Conservation (phyloP, 2,113 vertebrate species). For the Sinosuthora webbiana region DNA sequence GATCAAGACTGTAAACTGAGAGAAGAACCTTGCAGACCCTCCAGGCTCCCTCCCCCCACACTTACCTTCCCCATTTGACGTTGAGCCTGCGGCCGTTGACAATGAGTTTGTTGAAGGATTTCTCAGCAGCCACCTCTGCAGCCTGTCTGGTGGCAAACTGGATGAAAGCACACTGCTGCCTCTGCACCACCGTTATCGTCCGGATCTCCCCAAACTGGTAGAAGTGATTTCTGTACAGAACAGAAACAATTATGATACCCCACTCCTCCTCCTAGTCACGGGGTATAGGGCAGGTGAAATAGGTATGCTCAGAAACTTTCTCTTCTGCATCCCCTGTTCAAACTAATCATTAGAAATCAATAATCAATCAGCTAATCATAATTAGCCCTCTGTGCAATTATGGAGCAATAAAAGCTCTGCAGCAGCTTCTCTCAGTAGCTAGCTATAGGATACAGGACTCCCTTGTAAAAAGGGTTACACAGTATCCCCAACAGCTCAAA, state of each 20-base stretch:
- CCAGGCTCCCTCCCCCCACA: not conserved
- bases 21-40: not conserved
- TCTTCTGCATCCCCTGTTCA: not conserved
- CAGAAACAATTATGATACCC: not conserved
- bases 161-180: constrained; percentile 97
- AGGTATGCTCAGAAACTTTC: not conserved
- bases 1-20: not conserved
- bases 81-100: constrained; percentile 94
- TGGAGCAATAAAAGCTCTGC: not conserved
- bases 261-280: not conserved
- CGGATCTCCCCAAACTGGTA: constrained; percentile 98
- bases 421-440: not conserved
- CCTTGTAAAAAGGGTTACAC: not conserved
- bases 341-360: not conserved
- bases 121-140: constrained; percentile 93
- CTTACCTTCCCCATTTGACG: constrained; percentile 97
- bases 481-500: not conserved
- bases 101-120: constrained; percentile 98
- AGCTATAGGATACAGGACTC: not conserved
- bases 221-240: constrained; percentile 86
- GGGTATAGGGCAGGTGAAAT: fast-evolving
- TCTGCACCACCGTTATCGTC: constrained; percentile 92
- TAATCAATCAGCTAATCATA: not conserved
- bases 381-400: not conserved
- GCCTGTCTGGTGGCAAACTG: constrained; percentile 94